These are phyloP conservation scores for Gnathonemus echidnorhynchus DNA, from an alignment of 2,113 vertebrate species.

Conservation along the genomic window DNA sequence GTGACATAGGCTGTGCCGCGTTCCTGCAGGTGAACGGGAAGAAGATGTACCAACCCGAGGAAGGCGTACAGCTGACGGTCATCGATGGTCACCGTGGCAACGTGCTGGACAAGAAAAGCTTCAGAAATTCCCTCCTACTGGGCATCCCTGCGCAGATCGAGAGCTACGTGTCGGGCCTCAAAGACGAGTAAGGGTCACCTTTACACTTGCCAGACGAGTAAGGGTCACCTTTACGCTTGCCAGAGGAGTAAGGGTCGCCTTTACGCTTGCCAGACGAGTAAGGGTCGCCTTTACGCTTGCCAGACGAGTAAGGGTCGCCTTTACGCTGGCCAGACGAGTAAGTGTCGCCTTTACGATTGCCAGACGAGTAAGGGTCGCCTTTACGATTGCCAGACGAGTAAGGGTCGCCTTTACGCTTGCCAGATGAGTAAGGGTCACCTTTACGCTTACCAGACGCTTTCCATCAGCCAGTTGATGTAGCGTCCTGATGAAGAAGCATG, in stretches of 20 bases:
- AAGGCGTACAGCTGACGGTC: conserved; percentile 79
- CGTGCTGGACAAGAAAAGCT: conserved; percentile 65
- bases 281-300: conserved; percentile 32
- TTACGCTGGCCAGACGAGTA: conserved; percentile 58
- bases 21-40: conserved; percentile 70
- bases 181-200: conserved; percentile 65
- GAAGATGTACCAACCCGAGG: conserved; percentile 70
- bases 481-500: background rate
- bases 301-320: conserved; percentile 64
- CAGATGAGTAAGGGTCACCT: conserved; percentile 52
- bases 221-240: background rate
- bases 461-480: background rate
- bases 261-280: conserved; percentile 57
- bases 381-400: conserved; percentile 41
- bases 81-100: conserved; percentile 72
- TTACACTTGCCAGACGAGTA: background rate
- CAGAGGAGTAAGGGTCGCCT: background rate
- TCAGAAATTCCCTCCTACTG: conserved; percentile 75
- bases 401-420: conserved; percentile 32
- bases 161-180: conserved; percentile 70
- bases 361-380: conserved; percentile 64
- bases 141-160: conserved; percentile 82
- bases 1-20: background rate
- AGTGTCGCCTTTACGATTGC: conserved; percentile 32
- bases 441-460: background rate